phyloP scores from a whole-genome alignment of 2,113 vertebrate genomes.

The Charadrius vociferus region DNA sequence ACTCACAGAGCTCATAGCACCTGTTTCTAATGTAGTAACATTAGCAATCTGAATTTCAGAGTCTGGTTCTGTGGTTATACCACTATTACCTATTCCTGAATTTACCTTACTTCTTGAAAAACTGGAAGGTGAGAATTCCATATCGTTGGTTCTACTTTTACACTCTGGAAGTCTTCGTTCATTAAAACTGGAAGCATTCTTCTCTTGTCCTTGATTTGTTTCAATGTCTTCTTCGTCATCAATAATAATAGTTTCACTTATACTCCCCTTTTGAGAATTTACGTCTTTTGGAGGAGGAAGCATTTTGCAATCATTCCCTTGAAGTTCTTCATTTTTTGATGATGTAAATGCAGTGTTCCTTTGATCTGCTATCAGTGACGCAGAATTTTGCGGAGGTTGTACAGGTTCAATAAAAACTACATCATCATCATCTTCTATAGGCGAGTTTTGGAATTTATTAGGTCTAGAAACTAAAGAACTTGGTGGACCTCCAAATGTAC shows the following conservation, averaged over 20 bases:
- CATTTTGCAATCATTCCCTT: constrained; percentile 79
- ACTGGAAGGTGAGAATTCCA: constrained; percentile 81
- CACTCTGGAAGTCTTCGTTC: constrained; percentile 77
- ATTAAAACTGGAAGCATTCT: constrained; percentile 78
- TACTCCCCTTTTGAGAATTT: constrained; percentile 79
- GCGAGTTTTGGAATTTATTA: constrained; percentile 75
- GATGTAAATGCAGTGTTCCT: constrained; percentile 71
- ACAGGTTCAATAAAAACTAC: constrained; percentile 91
- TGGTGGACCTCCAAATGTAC: constrained; percentile 77
- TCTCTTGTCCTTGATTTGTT: constrained; percentile 82
- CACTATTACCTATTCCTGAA: constrained; percentile 78
- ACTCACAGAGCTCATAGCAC: constrained; percentile 76
- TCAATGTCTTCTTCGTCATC: constrained; percentile 94
- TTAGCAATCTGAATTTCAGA: constrained; percentile 96
- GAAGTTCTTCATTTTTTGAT: constrained; percentile 77
- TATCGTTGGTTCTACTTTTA: constrained; percentile 79
- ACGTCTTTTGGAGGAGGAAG: constrained; percentile 77
- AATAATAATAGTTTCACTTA: constrained; percentile 95
- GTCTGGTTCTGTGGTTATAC: constrained; percentile 94
- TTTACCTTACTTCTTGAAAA: constrained; percentile 86
- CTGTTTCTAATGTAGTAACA: constrained; percentile 92
- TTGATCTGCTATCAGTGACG: constrained; percentile 67
- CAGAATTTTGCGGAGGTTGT: constrained; percentile 72
- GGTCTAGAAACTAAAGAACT: constrained; percentile 77
- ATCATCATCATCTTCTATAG: constrained; percentile 88